Evolutionary conservation across 2,113 vertebrate genomes (phyloP), one percentile per base, ranked within the genome.

Genomic region (Pterocles orientalis): DNA sequence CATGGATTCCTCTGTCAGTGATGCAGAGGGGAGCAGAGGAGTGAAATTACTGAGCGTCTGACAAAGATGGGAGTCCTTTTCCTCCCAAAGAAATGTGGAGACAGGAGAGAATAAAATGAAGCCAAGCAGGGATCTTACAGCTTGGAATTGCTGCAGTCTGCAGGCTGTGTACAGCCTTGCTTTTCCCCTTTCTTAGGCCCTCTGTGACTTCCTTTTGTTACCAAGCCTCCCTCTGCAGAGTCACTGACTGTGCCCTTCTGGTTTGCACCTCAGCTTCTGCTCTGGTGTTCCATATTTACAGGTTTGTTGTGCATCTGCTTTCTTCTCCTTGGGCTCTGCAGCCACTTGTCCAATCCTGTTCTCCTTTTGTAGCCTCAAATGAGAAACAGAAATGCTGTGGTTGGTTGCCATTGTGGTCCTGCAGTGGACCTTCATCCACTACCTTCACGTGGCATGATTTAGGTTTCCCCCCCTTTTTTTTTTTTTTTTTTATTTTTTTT

Each of bases 261-360:
- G 9, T 91, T 39, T 90, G 68, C 29, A 34, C 45, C 57, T 94
- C 77, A 71, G 14, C 48, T 86, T 95, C 69, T 78, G 33, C 48
- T 82, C 51, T 53, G 33, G 5, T 58, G 34, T 88, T 95, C 51
- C 34, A 19, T 34, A n/a, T 57, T 19, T 62, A 29, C 61, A 39
- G 7, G 26, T 76, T 29, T 75, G 36, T 83, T 7, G 5, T 12
- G 0, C 60, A 11, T 18, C 77, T 84, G 51, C 65, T 95, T 82
- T 51, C 70, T 86, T 82, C 72, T 82, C 6, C 28, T 18, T 54
- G 75, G 24, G 41, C 45, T 94, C 33, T 77, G 83, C 33, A 53
- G 18, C 62, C 31, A 5, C 20, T 62, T 62, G 56, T 43, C 64
- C 39, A 16, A 5, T 62, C 58, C 24, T 78, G 14, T 78, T 86